Evolutionary conservation across 2,888 invertebrate species (phyloP), one percentile per base, ranked within the genome.

Genomic region (Heliconius aoede): DNA sequence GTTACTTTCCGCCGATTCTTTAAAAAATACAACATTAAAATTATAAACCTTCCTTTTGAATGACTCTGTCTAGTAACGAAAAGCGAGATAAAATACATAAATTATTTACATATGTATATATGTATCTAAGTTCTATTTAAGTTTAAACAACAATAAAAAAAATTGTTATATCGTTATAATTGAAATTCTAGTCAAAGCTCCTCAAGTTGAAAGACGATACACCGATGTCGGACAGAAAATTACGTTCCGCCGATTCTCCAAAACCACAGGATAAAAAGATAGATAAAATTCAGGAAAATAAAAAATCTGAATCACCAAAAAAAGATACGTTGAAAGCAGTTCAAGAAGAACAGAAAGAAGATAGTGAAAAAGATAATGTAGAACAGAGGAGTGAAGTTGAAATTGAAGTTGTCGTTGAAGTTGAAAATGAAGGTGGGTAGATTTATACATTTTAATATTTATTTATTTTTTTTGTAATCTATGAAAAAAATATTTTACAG

Each of bases 201-300:
- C 82, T 92, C 18, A 94, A 92, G 74, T 79, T 92, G 67, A 90
- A 90, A 77, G 93, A 93, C 0, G 90, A 89, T 55, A 76, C 85
- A 0, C 55, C 86, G 0, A 13, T 61, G 1, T 88, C 90, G 0
- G 92, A 91, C 72, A 87, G 93, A 13, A 90, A 89, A 64, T 84
- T 93, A 0, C 88, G 93, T 0, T 93, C 93, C 0, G 83, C 91
- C 0, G 90, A 91, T 78, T 91, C 92, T 0, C 91, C 92, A 1
- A 92, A 90, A 80, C 90, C 87, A 1, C 85, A 88, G 1, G 72
- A 84, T 4, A 89, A 86, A 76, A 87, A 84, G 46, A 58, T 78
- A 3, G 82, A 86, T 73, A 86, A 84, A 72, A 61, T 55, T 18
- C 73, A 73, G 9, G 73, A 76, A 4, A 46, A 36, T n/a, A 73